Evolutionary conservation across 2,113 vertebrate species (phyloP).

Genomic region (Pomatostomus ruficeps): DNA sequence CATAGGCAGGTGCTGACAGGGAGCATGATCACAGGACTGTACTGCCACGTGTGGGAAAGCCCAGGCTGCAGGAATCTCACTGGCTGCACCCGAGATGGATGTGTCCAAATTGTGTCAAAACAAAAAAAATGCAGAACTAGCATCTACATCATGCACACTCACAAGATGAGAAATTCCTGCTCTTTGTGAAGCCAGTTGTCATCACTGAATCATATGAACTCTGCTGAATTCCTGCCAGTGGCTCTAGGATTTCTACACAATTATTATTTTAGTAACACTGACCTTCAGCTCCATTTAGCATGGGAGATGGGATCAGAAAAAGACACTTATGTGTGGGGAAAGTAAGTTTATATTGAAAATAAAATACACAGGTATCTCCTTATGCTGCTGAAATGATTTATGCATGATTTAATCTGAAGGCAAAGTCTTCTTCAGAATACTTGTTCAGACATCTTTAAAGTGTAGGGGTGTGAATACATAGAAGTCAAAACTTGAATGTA

Average conservation of each 20-base stretch:
- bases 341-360: neutral
- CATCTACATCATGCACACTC: neutral
- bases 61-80: neutral
- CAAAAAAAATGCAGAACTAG: neutral
- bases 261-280: neutral
- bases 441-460: neutral
- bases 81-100: neutral
- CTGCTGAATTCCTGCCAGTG: neutral
- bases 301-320: neutral
- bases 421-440: neutral
- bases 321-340: neutral
- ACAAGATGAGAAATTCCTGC: conserved; percentile 13
- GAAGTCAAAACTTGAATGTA: neutral
- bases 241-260: neutral
- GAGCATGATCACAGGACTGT: rapidly evolving
- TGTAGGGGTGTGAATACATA: neutral
- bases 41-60: neutral
- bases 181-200: neutral
- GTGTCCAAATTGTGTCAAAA: neutral
- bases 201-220: neutral
- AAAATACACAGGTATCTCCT: neutral
- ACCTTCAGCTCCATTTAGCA: neutral
- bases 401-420: neutral
- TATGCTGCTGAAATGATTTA: neutral
- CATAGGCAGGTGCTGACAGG: rapidly evolving